Percentiles rank a stretch among this genome's conserved stretches.
phyloP scores from a whole-genome alignment of 2,113 vertebrate species.

The Notothenia rossii region DNA sequence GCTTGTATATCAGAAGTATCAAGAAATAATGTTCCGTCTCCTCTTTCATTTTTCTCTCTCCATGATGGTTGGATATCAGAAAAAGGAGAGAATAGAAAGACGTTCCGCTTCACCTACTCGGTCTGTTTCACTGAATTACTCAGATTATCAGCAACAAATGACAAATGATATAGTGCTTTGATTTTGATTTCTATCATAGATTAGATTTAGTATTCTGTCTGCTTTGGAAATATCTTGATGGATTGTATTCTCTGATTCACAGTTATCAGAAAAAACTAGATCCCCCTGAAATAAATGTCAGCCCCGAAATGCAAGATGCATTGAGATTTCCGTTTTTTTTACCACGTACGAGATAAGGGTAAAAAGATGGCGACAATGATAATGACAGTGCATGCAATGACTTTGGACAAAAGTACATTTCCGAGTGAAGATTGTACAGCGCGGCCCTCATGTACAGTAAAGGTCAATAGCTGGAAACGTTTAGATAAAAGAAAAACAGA shows the following conservation, averaged over 20 bases:
- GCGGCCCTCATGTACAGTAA: slow-evolving; percentile 21
- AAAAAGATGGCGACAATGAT: slow-evolving; percentile 21
- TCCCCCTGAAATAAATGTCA: slow-evolving; percentile 13
- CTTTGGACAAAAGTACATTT: slow-evolving; percentile 27
- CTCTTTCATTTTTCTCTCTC: not conserved
- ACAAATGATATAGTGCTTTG: not conserved
- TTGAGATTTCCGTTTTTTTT: slow-evolving; percentile 20
- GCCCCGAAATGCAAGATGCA: not conserved
- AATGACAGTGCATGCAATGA: not conserved
- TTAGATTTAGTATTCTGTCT: not conserved
- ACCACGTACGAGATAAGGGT: slow-evolving; percentile 3
- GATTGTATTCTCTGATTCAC: slow-evolving; percentile 3
- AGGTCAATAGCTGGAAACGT: slow-evolving; percentile 30
- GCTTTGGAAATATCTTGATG: not conserved
- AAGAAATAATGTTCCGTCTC: not conserved
- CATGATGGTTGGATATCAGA: slow-evolving; percentile 4
- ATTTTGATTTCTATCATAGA: not conserved
- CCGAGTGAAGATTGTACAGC: slow-evolving; percentile 24
- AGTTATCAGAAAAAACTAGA: not conserved
- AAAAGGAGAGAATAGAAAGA: not conserved
- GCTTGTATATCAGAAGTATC: not conserved
- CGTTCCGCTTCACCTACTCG: not conserved
- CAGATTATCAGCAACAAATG: not conserved
- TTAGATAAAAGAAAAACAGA: slow-evolving; percentile 20
- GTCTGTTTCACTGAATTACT: not conserved